Evolutionary conservation across 2,888 invertebrate species (phyloP).

Genomic region (Platynereis dumerilii): DNA sequence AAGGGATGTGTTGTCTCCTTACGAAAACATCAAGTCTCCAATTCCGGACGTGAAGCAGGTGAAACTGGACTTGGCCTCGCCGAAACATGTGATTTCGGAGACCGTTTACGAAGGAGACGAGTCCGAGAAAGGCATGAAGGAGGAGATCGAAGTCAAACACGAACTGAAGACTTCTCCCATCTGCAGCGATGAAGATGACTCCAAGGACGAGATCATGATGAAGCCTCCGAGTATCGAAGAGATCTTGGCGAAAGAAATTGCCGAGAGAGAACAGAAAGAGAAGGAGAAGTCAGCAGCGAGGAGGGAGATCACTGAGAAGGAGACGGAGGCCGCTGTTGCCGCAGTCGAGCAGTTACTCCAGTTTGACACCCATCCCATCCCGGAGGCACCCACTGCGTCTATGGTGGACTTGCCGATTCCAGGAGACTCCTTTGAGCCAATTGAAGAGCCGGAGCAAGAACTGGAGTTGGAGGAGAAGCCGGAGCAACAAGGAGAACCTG

Average conservation of each 20-base stretch:
- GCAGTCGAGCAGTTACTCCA: neutral
- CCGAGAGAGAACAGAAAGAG: constrained; percentile 14
- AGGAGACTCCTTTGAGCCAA: neutral
- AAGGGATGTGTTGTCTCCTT: neutral
- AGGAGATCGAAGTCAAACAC: no score
- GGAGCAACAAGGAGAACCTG: neutral
- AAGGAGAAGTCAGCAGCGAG: constrained; percentile 9
- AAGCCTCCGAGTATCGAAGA: neutral
- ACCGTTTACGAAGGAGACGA: neutral
- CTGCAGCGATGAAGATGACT: neutral
- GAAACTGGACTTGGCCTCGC: neutral
- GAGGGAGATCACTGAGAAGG: constrained; percentile 7
- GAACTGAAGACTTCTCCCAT: constrained; percentile 7
- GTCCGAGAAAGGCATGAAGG: neutral
- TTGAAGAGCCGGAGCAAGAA: neutral
- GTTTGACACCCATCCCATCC: neutral
- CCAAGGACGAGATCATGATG: neutral
- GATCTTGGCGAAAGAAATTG: neutral
- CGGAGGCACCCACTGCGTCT: neutral
- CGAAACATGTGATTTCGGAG: neutral
- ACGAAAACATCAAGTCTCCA: neutral
- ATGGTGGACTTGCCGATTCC: neutral
- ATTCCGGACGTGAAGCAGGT: neutral
- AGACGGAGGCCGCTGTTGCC: neutral
- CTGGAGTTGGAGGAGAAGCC: neutral